Percentiles rank a stretch among this genome's conserved stretches.
These are phyloP conservation scores for Hydrolagus affinis DNA, from an alignment of 2,113 vertebrate species.

Conservation along the genomic window DNA sequence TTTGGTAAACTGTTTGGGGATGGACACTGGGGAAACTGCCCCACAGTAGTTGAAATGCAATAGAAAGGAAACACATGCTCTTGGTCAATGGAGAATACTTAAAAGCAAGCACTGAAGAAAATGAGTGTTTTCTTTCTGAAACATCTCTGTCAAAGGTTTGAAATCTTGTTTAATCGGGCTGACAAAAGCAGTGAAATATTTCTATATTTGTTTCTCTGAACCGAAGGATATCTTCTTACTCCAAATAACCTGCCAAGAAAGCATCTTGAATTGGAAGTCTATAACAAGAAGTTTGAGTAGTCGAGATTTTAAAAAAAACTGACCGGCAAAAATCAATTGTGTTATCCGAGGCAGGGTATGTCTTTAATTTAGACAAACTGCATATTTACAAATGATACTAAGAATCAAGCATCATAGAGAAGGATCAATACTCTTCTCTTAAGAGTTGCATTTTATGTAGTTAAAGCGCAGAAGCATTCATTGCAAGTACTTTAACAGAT, in stretches of 20 bases:
- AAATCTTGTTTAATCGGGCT: neutral
- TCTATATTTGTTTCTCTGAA: neutral
- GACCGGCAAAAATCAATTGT: neutral
- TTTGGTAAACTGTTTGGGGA: neutral
- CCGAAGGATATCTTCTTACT: neutral
- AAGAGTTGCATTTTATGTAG: too few species aligned
- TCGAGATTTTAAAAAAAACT: slow-evolving; percentile 11
- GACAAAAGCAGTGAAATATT: neutral
- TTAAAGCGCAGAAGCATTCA: too few species aligned
- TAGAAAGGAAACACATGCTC: neutral
- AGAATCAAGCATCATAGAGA: too few species aligned
- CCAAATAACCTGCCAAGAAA: neutral
- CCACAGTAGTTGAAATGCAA: neutral
- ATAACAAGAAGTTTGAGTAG: neutral
- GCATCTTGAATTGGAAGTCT: neutral
- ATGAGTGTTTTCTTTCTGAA: neutral
- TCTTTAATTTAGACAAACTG: too few species aligned
- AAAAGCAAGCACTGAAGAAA: neutral
- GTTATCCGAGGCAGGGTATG: neutral
- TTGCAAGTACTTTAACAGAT: too few species aligned
- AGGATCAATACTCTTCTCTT: too few species aligned
- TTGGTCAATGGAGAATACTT: neutral
- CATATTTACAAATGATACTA: too few species aligned
- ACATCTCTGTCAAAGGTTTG: neutral
- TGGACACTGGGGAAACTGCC: neutral